Evolutionary conservation across 1,140 invertebrate species (phyloP).

Genomic region (Apolygus lucorum): DNA sequence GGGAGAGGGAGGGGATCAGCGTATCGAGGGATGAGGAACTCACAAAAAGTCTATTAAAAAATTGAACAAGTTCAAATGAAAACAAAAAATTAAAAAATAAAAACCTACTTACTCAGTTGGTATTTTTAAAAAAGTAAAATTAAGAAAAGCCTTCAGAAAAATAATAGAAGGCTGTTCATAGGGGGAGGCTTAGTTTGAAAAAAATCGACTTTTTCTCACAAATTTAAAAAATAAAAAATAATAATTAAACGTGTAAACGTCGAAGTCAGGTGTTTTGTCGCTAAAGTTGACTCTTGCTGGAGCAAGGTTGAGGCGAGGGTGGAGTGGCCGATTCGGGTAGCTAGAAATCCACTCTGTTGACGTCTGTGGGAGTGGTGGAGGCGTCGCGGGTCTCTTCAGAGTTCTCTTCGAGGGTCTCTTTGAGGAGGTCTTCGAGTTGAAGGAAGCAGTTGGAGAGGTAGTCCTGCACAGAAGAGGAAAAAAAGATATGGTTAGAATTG

Average conservation of each 20-base stretch:
- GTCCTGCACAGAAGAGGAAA: slow-evolving; percentile 48
- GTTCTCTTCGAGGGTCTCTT: slow-evolving; percentile 40
- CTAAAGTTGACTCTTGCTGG: background rate
- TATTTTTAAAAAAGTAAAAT: too few species aligned
- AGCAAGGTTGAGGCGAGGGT: background rate
- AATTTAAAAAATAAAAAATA: background rate
- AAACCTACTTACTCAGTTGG: too few species aligned
- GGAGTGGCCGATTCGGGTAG: slow-evolving; percentile 17
- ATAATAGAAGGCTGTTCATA: too few species aligned
- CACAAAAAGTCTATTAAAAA: background rate
- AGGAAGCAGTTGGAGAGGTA: slow-evolving; percentile 60
- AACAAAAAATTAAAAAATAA: too few species aligned
- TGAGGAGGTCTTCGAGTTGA: slow-evolving; percentile 63
- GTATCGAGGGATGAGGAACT: background rate
- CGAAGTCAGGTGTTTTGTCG: slow-evolving; percentile 21
- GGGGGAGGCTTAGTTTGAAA: too few species aligned
- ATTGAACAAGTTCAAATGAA: background rate
- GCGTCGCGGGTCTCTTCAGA: slow-evolving; percentile 49
- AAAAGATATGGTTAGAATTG: slow-evolving; percentile 16
- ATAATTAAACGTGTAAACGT: background rate
- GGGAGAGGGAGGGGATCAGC: slow-evolving; percentile 15
- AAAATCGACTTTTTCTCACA: background rate
- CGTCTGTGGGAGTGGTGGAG: slow-evolving; percentile 70
- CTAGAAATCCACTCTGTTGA: slow-evolving; percentile 63
- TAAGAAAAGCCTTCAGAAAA: too few species aligned